A percentile compares a stretch with the other conserved stretches of the same genome.
Evolutionary conservation across 2,797 vertebrate genomes (phyloP).

Genomic region (Dromococcyx pavoninus): DNA sequence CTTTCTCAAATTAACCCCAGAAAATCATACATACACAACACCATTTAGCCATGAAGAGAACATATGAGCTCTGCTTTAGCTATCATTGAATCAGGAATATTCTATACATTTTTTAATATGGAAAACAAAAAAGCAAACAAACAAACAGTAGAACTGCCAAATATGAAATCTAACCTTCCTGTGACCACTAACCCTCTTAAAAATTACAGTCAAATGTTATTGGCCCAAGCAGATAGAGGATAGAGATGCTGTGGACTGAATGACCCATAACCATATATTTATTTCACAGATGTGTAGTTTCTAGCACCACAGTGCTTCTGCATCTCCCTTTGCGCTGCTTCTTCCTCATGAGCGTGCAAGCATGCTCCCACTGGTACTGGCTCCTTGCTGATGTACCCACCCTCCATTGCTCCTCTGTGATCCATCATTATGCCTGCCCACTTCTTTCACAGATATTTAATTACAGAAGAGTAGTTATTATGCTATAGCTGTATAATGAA

Average conservation of each 20-base stretch:
- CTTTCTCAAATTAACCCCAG: neutral
- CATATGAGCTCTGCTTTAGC: neutral
- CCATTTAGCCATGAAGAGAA: neutral
- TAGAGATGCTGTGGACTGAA: conserved; percentile 7
- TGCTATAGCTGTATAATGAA: neutral
- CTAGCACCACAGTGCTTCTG: neutral
- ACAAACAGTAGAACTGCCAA: neutral
- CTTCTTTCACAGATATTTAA: neutral
- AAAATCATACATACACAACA: neutral
- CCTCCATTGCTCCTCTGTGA: accelerated
- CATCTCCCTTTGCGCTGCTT: neutral
- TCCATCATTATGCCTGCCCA: neutral
- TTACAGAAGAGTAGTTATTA: neutral
- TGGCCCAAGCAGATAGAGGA: neutral
- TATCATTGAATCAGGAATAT: neutral
- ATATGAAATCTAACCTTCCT: neutral
- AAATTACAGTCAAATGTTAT: neutral
- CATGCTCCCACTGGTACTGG: neutral
- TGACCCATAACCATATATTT: neutral
- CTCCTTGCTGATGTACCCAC: neutral
- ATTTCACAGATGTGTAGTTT: conserved; percentile 43
- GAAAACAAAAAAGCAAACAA: neutral
- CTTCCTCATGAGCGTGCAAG: accelerated
- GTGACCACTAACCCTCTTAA: neutral
- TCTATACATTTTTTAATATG: neutral